Percentiles rank a stretch among this genome's conserved stretches.
Evolutionary conservation across 2,113 vertebrate species (phyloP).

Genomic region (Melozone crissalis): DNA sequence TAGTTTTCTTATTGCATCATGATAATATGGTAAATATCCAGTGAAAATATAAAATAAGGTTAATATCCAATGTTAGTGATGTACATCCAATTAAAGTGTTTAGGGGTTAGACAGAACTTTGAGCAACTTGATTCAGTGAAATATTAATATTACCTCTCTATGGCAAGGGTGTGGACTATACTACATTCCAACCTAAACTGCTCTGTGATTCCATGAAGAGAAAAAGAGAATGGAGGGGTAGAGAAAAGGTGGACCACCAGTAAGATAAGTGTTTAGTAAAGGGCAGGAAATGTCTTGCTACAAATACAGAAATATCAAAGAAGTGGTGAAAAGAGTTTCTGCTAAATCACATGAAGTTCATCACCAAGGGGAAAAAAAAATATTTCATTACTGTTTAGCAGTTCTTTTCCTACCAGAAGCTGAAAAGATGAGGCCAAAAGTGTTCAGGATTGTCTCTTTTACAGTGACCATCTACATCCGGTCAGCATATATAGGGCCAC

Average conservation of each 20-base stretch:
- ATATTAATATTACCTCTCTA: background rate
- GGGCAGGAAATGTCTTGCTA: background rate
- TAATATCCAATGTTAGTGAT: background rate
- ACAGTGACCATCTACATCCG: background rate
- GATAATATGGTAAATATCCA: background rate
- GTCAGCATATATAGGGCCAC: background rate
- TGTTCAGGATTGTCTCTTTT: background rate
- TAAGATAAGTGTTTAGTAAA: background rate
- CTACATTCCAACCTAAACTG: background rate
- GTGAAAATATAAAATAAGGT: background rate
- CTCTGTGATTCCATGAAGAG: background rate
- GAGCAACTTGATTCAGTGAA: background rate
- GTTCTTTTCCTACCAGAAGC: background rate
- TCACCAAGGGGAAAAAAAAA: background rate
- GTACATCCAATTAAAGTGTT: background rate
- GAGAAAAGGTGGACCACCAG: background rate
- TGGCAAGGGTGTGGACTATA: background rate
- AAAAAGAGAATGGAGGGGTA: fast-evolving
- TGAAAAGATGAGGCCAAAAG: background rate
- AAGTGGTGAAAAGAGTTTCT: background rate
- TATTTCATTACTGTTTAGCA: background rate
- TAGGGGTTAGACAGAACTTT: fast-evolving
- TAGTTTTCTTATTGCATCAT: background rate
- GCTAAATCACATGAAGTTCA: background rate
- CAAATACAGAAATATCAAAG: background rate